Percentiles rank a stretch among this genome's conserved stretches.
Evolutionary conservation across 2,797 vertebrate genomes (phyloP).

Genomic region (Takifugu rubripes): DNA sequence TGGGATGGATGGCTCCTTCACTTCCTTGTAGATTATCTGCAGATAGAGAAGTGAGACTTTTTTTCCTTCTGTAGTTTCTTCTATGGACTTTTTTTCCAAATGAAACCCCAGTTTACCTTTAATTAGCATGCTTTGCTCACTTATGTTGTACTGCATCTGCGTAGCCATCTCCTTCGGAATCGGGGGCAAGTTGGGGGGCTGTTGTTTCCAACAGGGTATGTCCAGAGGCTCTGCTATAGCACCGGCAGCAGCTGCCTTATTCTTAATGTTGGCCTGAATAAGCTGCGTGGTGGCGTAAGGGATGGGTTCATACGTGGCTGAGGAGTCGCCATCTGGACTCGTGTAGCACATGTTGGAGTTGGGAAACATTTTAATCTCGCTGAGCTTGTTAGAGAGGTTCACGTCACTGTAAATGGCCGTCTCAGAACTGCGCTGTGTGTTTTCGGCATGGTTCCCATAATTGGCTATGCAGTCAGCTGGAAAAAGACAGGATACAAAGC

Average conservation of each 20-base stretch:
- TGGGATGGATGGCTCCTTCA: conserved; percentile 76
- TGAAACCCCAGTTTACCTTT: conserved; percentile 75
- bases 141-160: conserved; percentile 88
- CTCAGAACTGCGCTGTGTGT: conserved; percentile 88
- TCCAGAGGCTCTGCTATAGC: conserved; percentile 78
- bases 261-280: conserved; percentile 87
- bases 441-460: conserved; percentile 92
- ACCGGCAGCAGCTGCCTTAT: conserved; percentile 68
- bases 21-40: conserved; percentile 76
- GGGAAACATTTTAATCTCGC: conserved; percentile 94
- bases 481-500: conserved; percentile 31
- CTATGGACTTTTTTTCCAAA: not conserved
- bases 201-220: conserved; percentile 80
- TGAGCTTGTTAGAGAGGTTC: conserved; percentile 92
- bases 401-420: conserved; percentile 91
- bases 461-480: conserved; percentile 94
- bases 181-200: conserved; percentile 82
- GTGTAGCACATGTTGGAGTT: conserved; percentile 88
- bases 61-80: not conserved
- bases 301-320: conserved; percentile 78
- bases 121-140: conserved; percentile 88
- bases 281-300: conserved; percentile 95
- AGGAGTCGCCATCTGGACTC: conserved; percentile 78
- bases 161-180: conserved; percentile 77
- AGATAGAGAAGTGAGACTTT: conserved; percentile 7